Conservation (phyloP, 1,140 invertebrate species). For the Brachionus rotundiformis region DNA sequence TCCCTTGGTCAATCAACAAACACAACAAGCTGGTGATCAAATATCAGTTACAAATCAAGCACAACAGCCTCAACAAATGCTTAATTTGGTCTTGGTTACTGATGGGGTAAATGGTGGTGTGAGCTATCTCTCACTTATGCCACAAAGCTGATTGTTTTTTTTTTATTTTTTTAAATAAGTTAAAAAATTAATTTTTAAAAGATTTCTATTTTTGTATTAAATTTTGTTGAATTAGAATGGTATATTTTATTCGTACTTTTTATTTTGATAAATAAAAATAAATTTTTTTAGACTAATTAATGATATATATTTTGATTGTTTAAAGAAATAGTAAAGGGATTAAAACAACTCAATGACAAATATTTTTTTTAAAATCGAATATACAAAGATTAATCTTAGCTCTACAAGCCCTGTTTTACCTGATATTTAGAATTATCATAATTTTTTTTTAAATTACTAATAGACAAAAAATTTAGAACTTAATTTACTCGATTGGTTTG, state of each 20-base stretch:
- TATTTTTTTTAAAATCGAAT: neutral
- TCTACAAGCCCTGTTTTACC: neutral
- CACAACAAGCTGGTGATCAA: neutral
- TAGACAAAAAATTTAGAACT: neutral
- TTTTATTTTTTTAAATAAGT: neutral
- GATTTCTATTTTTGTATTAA: neutral
- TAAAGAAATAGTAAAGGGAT: too few species aligned
- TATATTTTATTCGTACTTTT: neutral
- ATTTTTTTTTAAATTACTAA: neutral
- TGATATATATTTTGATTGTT: too few species aligned
- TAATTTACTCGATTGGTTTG: too few species aligned
- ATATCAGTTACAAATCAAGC: neutral
- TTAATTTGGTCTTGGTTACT: conserved; percentile 48
- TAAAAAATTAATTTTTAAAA: neutral
- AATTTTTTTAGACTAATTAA: neutral
- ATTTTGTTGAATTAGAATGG: neutral
- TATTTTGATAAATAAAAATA: neutral
- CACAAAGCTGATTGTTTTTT: conserved; percentile 24
- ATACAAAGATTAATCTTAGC: neutral
- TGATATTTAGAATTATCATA: neutral
- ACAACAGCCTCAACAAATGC: conserved; percentile 32
- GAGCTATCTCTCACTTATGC: conserved; percentile 35
- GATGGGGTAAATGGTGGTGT: conserved; percentile 47
- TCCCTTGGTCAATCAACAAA: neutral
- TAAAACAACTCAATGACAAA: neutral